These are phyloP conservation scores for Alauda arvensis DNA, from an alignment of 2,797 vertebrate species.

Conservation along the genomic window DNA sequence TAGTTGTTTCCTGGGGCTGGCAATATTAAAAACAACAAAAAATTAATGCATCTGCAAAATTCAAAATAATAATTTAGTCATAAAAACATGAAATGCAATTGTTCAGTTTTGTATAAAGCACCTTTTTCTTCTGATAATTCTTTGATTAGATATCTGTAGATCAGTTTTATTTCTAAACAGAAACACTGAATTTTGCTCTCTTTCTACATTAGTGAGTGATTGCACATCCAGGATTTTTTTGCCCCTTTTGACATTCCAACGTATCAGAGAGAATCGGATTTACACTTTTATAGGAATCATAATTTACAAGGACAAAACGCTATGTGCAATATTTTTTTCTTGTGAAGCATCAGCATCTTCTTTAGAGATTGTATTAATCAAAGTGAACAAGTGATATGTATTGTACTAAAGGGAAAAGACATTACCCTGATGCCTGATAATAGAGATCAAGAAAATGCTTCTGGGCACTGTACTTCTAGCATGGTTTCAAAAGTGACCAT, in stretches of 20 bases:
- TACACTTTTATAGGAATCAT: neutral
- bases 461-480: neutral
- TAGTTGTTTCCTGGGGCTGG: neutral
- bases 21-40: neutral
- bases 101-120: neutral
- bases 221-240: accelerated
- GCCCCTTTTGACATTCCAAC: neutral
- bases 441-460: neutral
- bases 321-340: neutral
- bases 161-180: neutral
- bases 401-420: neutral
- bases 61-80: neutral
- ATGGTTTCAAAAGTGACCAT: neutral
- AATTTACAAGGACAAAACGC: neutral
- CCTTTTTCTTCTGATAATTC: neutral
- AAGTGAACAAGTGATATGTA: neutral
- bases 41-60: neutral
- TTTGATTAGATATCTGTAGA: neutral
- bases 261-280: neutral
- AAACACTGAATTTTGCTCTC: neutral
- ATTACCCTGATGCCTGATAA: neutral
- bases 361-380: neutral
- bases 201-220: neutral
- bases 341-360: neutral
- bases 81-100: neutral